Conservation (phyloP, 1,140 invertebrate species). For the Sycobia sp. region DNA sequence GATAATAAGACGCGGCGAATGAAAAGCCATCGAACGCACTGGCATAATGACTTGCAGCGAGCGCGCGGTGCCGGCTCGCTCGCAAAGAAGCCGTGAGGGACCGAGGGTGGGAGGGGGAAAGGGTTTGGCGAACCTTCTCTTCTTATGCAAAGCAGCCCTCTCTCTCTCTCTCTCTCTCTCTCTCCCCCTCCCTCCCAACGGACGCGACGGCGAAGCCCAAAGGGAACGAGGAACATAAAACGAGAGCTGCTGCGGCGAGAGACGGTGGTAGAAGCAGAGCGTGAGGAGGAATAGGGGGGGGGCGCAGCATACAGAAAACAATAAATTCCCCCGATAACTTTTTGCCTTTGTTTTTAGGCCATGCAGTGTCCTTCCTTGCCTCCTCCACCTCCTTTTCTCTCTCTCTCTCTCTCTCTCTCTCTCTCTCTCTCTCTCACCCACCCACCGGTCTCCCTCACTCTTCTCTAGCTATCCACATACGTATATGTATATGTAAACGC, state of each 20-base stretch:
- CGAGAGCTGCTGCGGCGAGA: constrained; percentile 5
- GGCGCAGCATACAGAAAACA: constrained; percentile 17
- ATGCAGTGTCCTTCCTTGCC: neutral
- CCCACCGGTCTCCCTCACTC: too few species aligned
- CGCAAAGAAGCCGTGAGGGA: neutral
- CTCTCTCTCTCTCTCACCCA: too few species aligned
- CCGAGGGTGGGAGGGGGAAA: neutral
- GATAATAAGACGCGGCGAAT: constrained; percentile 12
- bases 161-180: constrained; percentile 6
- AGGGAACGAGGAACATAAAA: constrained; percentile 22
- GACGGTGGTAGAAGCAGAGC: neutral
- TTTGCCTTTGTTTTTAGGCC: constrained; percentile 18
- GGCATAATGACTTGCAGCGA: constrained; percentile 29
- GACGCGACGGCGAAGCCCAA: constrained; percentile 7
- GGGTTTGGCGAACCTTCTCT: neutral
- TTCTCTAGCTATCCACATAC: too few species aligned
- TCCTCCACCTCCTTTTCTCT: neutral
- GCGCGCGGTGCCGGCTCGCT: constrained; percentile 7
- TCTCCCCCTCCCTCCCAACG: too few species aligned
- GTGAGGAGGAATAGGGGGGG: neutral
- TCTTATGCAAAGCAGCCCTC: constrained; percentile 27
- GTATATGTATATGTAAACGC: neutral
- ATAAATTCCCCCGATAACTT: constrained; percentile 27
- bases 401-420: neutral
- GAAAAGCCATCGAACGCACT: constrained; percentile 28